These are phyloP conservation scores for Piprites chloris DNA, from an alignment of 2,113 vertebrate species.

Conservation along the genomic window DNA sequence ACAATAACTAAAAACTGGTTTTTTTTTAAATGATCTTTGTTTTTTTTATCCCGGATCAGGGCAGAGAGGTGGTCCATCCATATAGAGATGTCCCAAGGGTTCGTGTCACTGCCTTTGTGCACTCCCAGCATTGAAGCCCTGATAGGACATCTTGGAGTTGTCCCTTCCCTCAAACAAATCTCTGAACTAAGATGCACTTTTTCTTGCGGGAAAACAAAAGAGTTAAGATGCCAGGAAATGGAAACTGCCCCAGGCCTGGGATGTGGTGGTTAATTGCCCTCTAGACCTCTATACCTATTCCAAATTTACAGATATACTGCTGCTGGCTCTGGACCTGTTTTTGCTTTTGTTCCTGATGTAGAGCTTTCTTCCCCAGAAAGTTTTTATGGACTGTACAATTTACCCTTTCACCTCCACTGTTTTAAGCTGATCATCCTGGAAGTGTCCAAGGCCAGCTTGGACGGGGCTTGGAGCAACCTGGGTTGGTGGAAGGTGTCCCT, in stretches of 20 bases:
- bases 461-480: background rate
- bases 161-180: background rate
- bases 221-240: background rate
- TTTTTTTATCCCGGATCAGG: background rate
- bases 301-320: background rate
- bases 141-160: background rate
- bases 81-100: background rate
- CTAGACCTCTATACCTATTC: background rate
- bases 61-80: background rate
- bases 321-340: background rate
- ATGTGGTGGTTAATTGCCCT: background rate
- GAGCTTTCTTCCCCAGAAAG: background rate
- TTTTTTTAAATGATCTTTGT: background rate
- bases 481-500: no score
- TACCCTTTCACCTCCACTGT: background rate
- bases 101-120: fast-evolving
- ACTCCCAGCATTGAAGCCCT: background rate
- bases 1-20: fast-evolving
- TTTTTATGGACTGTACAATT: background rate
- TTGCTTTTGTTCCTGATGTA: background rate
- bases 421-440: background rate
- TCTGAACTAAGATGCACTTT: background rate
- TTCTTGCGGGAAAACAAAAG: background rate
- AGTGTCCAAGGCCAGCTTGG: background rate
- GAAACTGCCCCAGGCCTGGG: background rate